These are phyloP conservation scores for Laupala kohalensis DNA, from an alignment of 1,140 invertebrate genomes.

Conservation along the genomic window DNA sequence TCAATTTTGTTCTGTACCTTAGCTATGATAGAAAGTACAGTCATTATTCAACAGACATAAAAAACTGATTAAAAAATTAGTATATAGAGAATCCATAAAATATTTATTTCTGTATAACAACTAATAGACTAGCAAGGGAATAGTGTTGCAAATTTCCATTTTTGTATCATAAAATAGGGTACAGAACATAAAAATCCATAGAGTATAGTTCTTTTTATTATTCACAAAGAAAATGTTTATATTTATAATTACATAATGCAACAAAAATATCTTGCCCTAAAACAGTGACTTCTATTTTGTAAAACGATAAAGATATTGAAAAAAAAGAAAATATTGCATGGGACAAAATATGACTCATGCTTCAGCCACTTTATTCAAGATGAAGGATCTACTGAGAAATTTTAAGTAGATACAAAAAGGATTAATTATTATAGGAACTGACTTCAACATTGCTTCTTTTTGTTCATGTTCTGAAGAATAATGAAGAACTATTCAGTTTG, in stretches of 20 bases:
- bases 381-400: not conserved
- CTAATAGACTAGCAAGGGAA: not conserved
- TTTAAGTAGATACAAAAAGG: slow-evolving; percentile 2
- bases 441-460: not conserved
- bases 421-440: slow-evolving; percentile 6
- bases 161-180: not conserved
- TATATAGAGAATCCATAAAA: not conserved
- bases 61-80: not conserved
- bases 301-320: slow-evolving; percentile 3
- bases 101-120: not conserved
- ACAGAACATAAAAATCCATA: not conserved
- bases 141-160: not conserved
- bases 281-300: slow-evolving; percentile 3
- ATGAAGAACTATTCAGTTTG: not conserved
- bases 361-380: not conserved
- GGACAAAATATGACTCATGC: not conserved
- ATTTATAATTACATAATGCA: slow-evolving; percentile 2
- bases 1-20: no score
- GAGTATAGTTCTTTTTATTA: not conserved
- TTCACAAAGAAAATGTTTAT: slow-evolving; percentile 7
- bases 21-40: no score
- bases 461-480: not conserved
- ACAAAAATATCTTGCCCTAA: slow-evolving; percentile 9
- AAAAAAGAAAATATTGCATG: not conserved
- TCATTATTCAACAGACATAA: no score